Conservation (phyloP, 2,888 invertebrate genomes). For the Lasioglossum marginatum region DNA sequence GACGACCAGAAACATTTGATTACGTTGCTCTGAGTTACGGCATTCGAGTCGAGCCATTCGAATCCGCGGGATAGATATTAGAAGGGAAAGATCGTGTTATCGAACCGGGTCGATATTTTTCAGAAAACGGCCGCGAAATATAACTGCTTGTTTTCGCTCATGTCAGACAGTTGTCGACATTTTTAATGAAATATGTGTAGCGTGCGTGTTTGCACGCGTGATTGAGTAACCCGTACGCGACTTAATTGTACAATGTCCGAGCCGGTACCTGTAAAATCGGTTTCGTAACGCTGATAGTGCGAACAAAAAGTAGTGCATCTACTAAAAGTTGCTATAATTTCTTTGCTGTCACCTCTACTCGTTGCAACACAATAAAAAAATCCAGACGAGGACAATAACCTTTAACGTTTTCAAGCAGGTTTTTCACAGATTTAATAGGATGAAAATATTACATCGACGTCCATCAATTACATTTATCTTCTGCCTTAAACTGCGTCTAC, state of each 20-base stretch:
- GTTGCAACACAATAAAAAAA: background rate
- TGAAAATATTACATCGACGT: too few species aligned
- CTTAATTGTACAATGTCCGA: conserved; percentile 28
- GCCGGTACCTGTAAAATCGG: background rate
- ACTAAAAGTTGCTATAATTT: background rate
- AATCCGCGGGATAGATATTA: conserved; percentile 5
- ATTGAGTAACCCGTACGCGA: conserved; percentile 28
- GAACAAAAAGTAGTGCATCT: background rate
- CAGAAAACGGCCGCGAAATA: conserved; percentile 9
- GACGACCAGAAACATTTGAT: conserved; percentile 49
- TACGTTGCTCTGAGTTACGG: conserved; percentile 47
- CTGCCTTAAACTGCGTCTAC: too few species aligned
- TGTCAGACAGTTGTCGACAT: conserved; percentile 29
- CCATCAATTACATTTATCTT: too few species aligned
- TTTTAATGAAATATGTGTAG: conserved; percentile 9
- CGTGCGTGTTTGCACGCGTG: background rate
- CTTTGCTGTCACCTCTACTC: background rate
- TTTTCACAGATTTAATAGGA: too few species aligned
- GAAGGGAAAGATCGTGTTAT: conserved; percentile 34
- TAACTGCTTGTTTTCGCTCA: conserved; percentile 19
- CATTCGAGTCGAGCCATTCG: conserved; percentile 34
- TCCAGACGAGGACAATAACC: background rate
- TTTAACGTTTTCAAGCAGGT: background rate
- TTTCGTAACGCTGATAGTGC: conserved; percentile 32
- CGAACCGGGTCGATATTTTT: conserved; percentile 19